phyloP scores from a whole-genome alignment of 1,140 invertebrate genomes.

The Dreissena rostriformis region DNA sequence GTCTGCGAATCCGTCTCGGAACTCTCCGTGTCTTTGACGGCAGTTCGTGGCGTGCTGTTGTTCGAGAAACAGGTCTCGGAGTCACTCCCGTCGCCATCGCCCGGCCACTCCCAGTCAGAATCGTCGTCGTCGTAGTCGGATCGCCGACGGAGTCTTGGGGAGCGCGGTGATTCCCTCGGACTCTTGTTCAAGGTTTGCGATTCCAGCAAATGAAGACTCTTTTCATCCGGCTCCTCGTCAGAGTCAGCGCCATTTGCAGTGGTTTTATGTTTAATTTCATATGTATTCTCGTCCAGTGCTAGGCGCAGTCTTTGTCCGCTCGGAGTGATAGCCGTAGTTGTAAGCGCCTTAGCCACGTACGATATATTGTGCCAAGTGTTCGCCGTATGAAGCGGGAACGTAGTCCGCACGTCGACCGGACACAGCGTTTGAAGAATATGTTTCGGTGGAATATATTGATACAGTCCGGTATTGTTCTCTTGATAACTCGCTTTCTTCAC shows the following conservation, averaged over 20 bases:
- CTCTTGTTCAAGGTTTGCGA: conserved; percentile 29
- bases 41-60: neutral
- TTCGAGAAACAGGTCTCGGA: neutral
- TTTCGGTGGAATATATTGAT: no score
- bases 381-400: neutral
- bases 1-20: no score
- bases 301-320: conserved; percentile 27
- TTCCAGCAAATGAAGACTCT: neutral
- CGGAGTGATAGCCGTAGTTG: conserved; percentile 24
- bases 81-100: neutral
- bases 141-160: conserved; percentile 10
- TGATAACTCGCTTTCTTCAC: no score
- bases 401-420: no score
- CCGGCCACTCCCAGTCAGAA: conserved; percentile 11
- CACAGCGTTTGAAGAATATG: no score
- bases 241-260: neutral
- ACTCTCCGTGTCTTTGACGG: neutral
- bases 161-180: neutral
- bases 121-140: neutral
- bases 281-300: conserved; percentile 18
- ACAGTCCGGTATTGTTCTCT: no score
- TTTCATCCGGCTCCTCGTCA: conserved; percentile 9
- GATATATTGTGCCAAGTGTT: neutral
- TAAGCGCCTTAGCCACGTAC: neutral
- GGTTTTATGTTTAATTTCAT: conserved; percentile 12